These are phyloP conservation scores for Zophobas atratus DNA, from an alignment of 1,140 invertebrate genomes.

Conservation along the genomic window DNA sequence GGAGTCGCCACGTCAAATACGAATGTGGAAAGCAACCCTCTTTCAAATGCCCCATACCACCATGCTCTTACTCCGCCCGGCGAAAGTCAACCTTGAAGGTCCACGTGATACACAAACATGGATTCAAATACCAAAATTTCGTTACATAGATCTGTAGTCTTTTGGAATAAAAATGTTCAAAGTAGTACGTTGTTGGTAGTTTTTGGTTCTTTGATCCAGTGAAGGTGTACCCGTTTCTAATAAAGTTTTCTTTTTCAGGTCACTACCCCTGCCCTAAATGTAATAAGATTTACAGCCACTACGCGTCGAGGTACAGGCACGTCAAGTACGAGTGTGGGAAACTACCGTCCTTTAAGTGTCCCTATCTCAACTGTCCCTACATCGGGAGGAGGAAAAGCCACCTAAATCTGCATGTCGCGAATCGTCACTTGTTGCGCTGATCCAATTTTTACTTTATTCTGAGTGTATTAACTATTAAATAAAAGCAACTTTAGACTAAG, in stretches of 20 bases:
- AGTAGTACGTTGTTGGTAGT: background rate
- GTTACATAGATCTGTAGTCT: background rate
- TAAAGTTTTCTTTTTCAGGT: slow-evolving; percentile 50
- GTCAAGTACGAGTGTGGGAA: slow-evolving; percentile 80
- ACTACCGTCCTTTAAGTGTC: slow-evolving; percentile 76
- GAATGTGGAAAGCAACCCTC: slow-evolving; percentile 58
- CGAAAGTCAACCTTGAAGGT: slow-evolving; percentile 31
- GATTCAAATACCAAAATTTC: background rate
- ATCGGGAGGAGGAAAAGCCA: slow-evolving; percentile 53
- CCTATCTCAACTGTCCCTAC: slow-evolving; percentile 42
- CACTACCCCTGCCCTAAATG: slow-evolving; percentile 73
- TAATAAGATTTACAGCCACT: slow-evolving; percentile 73
- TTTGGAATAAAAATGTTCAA: background rate
- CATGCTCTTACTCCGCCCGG: slow-evolving; percentile 6
- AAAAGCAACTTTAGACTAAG: no score
- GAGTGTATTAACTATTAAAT: background rate
- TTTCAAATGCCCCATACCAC: slow-evolving; percentile 7
- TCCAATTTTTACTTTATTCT: background rate
- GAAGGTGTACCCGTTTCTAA: background rate
- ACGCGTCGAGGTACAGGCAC: slow-evolving; percentile 73
- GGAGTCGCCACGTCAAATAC: slow-evolving; percentile 56
- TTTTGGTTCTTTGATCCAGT: background rate
- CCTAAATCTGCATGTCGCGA: slow-evolving; percentile 52
- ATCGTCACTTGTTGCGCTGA: slow-evolving; percentile 44
- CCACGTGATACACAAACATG: slow-evolving; percentile 47